These are phyloP conservation scores for Lagopus leucura DNA, from an alignment of 2,113 vertebrate genomes.

Conservation along the genomic window DNA sequence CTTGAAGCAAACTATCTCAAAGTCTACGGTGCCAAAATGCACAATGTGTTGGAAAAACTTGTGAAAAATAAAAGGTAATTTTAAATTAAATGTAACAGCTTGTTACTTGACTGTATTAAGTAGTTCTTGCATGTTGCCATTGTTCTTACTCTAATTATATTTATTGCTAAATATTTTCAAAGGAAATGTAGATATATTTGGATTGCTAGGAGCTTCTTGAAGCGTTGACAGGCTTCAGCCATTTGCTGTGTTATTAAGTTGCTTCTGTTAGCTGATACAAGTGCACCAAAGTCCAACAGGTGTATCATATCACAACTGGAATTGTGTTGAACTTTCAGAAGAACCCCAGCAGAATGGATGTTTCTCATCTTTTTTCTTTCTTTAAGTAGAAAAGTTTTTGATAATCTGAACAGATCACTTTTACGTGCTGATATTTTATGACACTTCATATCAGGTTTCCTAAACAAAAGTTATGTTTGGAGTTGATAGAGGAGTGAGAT, in stretches of 20 bases:
- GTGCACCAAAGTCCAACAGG: background rate
- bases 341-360: fast-evolving
- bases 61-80: conserved; percentile 79
- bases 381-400: background rate
- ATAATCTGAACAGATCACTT: background rate
- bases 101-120: conserved; percentile 3
- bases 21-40: conserved; percentile 70
- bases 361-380: background rate
- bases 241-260: background rate
- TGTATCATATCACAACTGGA: no score
- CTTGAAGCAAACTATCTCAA: conserved; percentile 76
- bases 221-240: background rate
- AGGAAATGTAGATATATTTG: background rate
- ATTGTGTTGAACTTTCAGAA: background rate
- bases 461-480: background rate
- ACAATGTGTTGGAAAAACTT: conserved; percentile 71
- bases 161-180: background rate
- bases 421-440: background rate
- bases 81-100: conserved; percentile 47
- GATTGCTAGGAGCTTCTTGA: background rate
- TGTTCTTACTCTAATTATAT: background rate
- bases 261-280: background rate
- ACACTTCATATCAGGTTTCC: background rate
- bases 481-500: background rate
- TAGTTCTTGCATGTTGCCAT: background rate